Evolutionary conservation across 2,113 vertebrate species (phyloP), one percentile per base, ranked within the genome.

Genomic region (Grus americana): DNA sequence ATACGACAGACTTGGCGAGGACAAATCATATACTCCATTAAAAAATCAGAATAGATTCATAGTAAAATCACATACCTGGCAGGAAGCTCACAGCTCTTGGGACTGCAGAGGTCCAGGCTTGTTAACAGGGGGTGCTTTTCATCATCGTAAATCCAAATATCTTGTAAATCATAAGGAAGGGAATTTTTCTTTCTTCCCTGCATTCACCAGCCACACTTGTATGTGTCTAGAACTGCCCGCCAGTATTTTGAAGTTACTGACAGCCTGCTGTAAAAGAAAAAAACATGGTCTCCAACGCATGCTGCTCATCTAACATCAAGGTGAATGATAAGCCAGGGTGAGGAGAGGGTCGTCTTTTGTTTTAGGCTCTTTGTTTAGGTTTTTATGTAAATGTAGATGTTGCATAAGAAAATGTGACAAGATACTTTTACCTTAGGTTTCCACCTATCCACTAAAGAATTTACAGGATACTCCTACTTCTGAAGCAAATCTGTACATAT

Each of bases 181-280:
- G 52, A 72, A 46, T 7, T 2, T 22, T 82, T 65, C 36, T 72
- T 50, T 68, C 30, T 76, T 32, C 20, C 14, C 38, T 57, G 8
- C 18, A 1, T 50, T 79, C 44, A 36, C 30, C 62, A 73, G 2
- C 20, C n/a, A 8, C 12, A 5, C 14, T 58, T 63, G 7, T 47
- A 19, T 29, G 42, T 74, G 34, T 68, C 44, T 36, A 11, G 61
- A 67, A 26, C 42, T 46, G 61, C 65, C 55, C 10, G 2, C 18
- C 0, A 0, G 49, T 24, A 14, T 75, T 89, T 87, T 61, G 18
- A 84, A 75, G 42, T 79, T 17, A 5, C 16, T 0, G 2, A 29
- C 52, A 82, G 54, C 36, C 40, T 49, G 23, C 40, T 44, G 54
- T 11, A 76, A 36, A 34, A 52, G 49, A 16, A 68, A 52, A 70